Base-by-base conservation (phyloP, 2,797 vertebrate species). In the Huso huso region DNA sequence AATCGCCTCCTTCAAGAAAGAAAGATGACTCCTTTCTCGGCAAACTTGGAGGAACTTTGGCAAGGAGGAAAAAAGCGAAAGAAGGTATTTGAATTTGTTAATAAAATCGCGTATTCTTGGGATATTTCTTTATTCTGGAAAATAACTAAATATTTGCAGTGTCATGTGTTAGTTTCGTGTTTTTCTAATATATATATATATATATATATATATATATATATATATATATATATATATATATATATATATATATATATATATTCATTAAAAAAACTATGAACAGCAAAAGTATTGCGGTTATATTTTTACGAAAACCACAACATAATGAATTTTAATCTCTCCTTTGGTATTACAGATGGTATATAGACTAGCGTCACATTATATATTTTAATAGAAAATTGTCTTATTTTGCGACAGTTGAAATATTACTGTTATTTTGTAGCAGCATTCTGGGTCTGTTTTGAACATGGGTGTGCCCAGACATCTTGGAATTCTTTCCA, bases 1-100 rank as follows among this genome's bases (percentile, higher is more conserved):
- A 95, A 75, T 95, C 94, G 0, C 94, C 95, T 72, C 92, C 92
- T 0, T 94, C 92, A 68, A 84, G 95, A 69, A 96, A 97, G 82
- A 97, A 98, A 76, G 95, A 97, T 73, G 94, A 97, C 75, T 95
- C 95, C 64, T 97, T 98, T 74, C 81, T 96, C 79, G 95, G 95
- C 11, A 97, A 97, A 84, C 92, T 97, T 69, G 95, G 95, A 51
- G 95, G 95, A 68, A 97, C 95, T 74, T 79, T 97, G 83, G 94
- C 85, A 5, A 88, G 95, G 70, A 93, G 94, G 77, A 97, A 98
- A 82, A 97, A 96, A 75, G 93, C 94, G 4, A 97, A 96, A 82
- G 94, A 97, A 92, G 95, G 95, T 97, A 86, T 77, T 69, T 68
- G 60, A 61, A 18, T 7, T 55, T 6, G 48, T 23, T 37, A 4